Evolutionary conservation across 2,113 vertebrate species (phyloP), one percentile per base, ranked within the genome.

Genomic region (Phoxinus phoxinus): DNA sequence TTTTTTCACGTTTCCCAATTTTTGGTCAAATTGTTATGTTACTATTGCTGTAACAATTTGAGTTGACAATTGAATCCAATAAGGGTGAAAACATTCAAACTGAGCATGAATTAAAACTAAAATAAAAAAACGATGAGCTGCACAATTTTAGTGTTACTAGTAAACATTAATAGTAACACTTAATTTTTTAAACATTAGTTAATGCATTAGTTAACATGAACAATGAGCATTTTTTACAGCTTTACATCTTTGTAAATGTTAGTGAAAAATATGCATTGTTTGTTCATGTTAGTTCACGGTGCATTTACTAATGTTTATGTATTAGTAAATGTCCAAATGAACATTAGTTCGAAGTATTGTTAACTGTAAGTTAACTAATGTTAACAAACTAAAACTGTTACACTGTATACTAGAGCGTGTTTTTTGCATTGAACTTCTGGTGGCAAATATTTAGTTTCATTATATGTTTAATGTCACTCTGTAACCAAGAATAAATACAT

Each of bases 401-500:
- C 9, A 41, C 41, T 41, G 8, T 9, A 25, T 44, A 25, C 27
- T 74, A 25, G 2, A 73, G 21, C 71, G 46, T 76, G 4, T 30
- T n/a, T 71, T 41, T 12, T 12, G 21, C 44, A 76, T 53, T 76
- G 19, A 25, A 74, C 10, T 15, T 44, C 73, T 0, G 1, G 46
- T n/a, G n/a, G n/a, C 41, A 59, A 58, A 44, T 19, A 25, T 63
- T 61, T 48, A 32, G 59, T 81, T 67, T 79, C 63, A 84, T 27
- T 35, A 84, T 51, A 46, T 12, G 59, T 87, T 77, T 82, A 87
- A 82, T 87, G 72, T 41, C 23, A 53, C 37, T 81, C 46, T 74
- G 71, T 85, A 81, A 81, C 46, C 44, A 44, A 71, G 79, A 85
- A 85, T 87, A 87, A 87, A 87, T 87, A 85, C 25, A 35, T 21